phyloP scores from a whole-genome alignment of 2,113 vertebrate genomes.

The Trachemys scripta region DNA sequence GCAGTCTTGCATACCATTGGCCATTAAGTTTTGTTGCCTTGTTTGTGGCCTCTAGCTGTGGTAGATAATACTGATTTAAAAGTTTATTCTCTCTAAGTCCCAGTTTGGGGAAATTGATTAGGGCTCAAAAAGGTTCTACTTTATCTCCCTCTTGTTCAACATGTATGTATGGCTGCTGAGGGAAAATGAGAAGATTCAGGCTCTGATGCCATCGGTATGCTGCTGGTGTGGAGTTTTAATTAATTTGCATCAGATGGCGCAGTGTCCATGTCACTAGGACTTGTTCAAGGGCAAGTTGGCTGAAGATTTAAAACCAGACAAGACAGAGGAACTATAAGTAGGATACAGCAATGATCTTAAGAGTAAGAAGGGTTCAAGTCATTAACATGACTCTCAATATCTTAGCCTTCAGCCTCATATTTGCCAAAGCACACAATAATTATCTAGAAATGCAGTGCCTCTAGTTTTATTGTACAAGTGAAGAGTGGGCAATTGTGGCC shows the following conservation, averaged over 20 bases:
- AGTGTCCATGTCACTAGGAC: background rate
- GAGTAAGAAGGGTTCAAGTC: background rate
- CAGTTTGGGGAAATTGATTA: background rate
- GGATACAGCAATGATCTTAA: background rate
- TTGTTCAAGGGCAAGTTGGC: background rate
- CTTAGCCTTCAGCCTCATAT: background rate
- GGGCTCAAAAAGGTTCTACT: background rate
- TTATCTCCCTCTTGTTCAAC: background rate
- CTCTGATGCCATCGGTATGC: background rate
- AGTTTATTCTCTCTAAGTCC: background rate
- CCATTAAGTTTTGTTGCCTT: background rate
- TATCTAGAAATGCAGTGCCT: background rate
- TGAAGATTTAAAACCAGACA: background rate
- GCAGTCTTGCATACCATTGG: background rate
- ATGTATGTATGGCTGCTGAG: background rate
- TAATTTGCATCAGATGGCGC: background rate
- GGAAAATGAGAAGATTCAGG: background rate
- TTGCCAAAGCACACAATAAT: background rate
- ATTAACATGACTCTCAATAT: background rate
- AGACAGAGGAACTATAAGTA: background rate
- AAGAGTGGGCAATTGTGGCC: background rate
- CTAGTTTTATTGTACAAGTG: background rate
- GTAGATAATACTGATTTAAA: background rate
- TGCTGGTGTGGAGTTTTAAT: background rate
- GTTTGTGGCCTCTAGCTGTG: background rate